Base-by-base conservation (phyloP, 2,797 vertebrate species). In the Rousettus madagascariensis region DNA sequence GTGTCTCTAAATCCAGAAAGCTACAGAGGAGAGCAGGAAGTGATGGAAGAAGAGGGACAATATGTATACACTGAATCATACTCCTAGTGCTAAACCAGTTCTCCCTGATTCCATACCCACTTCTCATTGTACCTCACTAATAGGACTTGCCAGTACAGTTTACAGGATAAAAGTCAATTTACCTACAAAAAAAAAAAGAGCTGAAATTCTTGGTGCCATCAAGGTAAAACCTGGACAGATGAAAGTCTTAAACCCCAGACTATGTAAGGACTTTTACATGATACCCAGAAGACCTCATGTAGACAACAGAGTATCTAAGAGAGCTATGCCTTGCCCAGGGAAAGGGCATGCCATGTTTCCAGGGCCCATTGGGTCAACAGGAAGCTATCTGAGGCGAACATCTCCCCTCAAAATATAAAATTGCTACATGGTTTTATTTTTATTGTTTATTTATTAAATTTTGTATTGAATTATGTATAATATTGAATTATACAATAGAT, bases 371-470 rank as follows among this genome's bases (percentile, higher is more conserved):
- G 2, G 4, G 0, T 12, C 1, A 61, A 8, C 11, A n/a, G 30
- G 13, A 68, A 82, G 55, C 3, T 49, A 28, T 38, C 33, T 43
- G 16, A 68, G 6, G 8, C 61, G 36, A 72, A 3, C 6, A 10
- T 43, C 49, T 87, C 9, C 22, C 49, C 28, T 8, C 91, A 78
- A 84, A 84, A 72, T 46, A 65, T 43, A 88, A 78, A 63, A 91
- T 28, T 17, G 8, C 3, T 22, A 8, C 16, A 65, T 1, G 5
- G 6, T 77, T 59, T 66, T 30, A 8, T n/a, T 36, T 51, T 46
- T 30, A 38, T 38, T 51, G 6, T 2, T 72, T 72, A 72, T 24
- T 59, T 49, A 13, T 61, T 38, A 59, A 92, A 46, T 12, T 43
- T 30, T 33, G 24, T 19, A 17, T 59, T 46, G 65, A 89, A n/a